Percentiles rank a stretch among this genome's conserved stretches.
phyloP scores from a whole-genome alignment of 2,888 invertebrate species.

The Priocnemis perturbator region DNA sequence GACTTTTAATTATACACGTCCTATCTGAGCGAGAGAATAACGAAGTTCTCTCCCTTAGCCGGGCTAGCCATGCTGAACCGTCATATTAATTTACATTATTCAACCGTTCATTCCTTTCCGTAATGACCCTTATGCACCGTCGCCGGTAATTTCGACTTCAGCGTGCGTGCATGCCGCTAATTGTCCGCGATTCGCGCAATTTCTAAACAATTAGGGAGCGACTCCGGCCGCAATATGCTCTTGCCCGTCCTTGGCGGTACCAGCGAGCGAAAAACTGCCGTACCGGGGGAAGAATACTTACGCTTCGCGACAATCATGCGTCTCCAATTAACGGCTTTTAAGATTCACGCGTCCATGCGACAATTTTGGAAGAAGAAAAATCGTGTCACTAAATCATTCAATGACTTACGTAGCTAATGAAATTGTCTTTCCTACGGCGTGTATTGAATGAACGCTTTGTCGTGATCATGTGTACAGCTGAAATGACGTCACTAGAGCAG shows the following conservation, averaged over 20 bases:
- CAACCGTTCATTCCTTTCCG: constrained; percentile 54
- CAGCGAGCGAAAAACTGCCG: constrained; percentile 40
- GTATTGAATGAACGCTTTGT: no score
- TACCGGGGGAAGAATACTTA: constrained; percentile 14
- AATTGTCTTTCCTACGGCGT: no score
- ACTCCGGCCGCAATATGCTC: constrained; percentile 30
- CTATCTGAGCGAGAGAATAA: neutral
- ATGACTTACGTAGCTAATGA: no score
- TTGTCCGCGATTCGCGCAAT: constrained; percentile 61
- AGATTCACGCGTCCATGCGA: no score
- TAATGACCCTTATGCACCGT: constrained; percentile 48
- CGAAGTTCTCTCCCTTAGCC: constrained; percentile 16
- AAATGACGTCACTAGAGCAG: no score
- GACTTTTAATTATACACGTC: no score
- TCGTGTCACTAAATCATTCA: no score
- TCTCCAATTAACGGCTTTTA: no score
- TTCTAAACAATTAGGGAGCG: constrained; percentile 60
- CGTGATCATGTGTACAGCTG: no score
- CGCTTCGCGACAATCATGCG: constrained; percentile 12
- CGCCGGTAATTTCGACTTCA: constrained; percentile 42
- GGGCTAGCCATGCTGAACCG: constrained; percentile 53
- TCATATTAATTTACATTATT: constrained; percentile 69
- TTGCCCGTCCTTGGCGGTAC: constrained; percentile 45
- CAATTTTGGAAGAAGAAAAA: no score
- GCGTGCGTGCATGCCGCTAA: constrained; percentile 60